Percentiles rank a stretch among this genome's conserved stretches.
Conservation (phyloP, 2,113 vertebrate genomes). For the Macroglossus sobrinus region DNA sequence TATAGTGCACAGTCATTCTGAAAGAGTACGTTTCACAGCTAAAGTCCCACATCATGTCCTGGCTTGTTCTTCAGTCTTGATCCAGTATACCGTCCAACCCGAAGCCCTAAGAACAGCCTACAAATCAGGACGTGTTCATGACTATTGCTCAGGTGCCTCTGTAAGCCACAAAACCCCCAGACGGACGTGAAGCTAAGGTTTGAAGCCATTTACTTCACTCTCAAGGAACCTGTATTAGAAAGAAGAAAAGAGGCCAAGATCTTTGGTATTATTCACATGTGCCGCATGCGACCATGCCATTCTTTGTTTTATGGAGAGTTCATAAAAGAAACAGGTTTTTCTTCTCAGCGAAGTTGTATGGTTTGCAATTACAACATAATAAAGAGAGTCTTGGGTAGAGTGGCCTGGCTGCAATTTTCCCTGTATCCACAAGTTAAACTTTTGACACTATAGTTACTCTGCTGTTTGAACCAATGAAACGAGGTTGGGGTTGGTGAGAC, state of each 20-base stretch:
- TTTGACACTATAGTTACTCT: conserved; percentile 29
- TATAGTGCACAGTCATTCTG: background rate
- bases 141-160: too few relatives aligned
- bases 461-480: background rate
- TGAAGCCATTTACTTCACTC: background rate
- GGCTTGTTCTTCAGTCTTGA: background rate
- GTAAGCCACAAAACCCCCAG: background rate
- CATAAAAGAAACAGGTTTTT: background rate
- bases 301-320: background rate
- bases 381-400: background rate
- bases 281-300: accelerated
- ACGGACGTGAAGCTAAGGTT: background rate
- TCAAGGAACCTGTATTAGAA: background rate
- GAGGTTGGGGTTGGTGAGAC: background rate
- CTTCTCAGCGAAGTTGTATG: background rate
- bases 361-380: background rate
- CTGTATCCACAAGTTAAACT: conserved; percentile 20
- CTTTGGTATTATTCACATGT: background rate
- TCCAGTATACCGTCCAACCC: too few relatives aligned
- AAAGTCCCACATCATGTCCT: too few relatives aligned
- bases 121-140: background rate
- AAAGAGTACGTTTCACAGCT: accelerated
- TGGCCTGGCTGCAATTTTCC: background rate
- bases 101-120: background rate
- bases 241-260: background rate